phyloP scores from a whole-genome alignment of 1,140 invertebrate genomes.

The Agrypnia vestita region DNA sequence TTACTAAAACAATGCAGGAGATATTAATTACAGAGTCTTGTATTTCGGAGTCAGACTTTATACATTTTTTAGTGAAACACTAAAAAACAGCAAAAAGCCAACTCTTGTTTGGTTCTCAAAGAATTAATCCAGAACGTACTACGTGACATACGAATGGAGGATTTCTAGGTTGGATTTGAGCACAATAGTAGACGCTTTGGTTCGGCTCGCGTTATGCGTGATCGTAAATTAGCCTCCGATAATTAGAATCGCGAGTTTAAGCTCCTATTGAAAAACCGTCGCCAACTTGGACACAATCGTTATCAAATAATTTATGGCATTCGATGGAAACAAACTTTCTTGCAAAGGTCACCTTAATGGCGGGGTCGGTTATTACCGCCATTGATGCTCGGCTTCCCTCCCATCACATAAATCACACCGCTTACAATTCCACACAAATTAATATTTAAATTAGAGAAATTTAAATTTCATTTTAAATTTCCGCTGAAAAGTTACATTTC shows the following conservation, averaged over 20 bases:
- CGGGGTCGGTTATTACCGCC: slow-evolving; percentile 1
- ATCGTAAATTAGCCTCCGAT: not conserved
- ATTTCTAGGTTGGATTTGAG: too few relatives aligned
- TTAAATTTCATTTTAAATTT: slow-evolving; percentile 24
- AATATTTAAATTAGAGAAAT: slow-evolving; percentile 31
- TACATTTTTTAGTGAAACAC: too few relatives aligned
- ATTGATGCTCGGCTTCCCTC: slow-evolving; percentile 4
- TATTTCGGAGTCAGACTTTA: too few relatives aligned
- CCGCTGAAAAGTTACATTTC: not conserved
- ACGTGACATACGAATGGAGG: too few relatives aligned
- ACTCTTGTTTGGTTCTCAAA: too few relatives aligned
- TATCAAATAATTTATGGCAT: slow-evolving; percentile 25
- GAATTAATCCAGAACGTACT: too few relatives aligned
- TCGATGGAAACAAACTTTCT: slow-evolving; percentile 26
- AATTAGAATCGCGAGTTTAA: slow-evolving; percentile 2
- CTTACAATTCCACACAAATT: slow-evolving; percentile 16
- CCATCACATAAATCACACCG: slow-evolving; percentile 18
- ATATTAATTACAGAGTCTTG: too few relatives aligned
- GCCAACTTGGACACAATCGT: slow-evolving; percentile 23
- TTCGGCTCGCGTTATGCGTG: not conserved
- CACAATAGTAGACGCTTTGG: too few relatives aligned
- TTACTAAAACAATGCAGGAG: too few relatives aligned
- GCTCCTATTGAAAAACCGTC: slow-evolving; percentile 16
- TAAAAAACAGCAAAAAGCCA: too few relatives aligned
- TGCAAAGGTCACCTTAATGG: slow-evolving; percentile 24